A percentile compares a stretch with the other conserved stretches of the same genome.
phyloP scores from a whole-genome alignment of 1,140 invertebrate genomes.

The Penaeus chinensis region DNA sequence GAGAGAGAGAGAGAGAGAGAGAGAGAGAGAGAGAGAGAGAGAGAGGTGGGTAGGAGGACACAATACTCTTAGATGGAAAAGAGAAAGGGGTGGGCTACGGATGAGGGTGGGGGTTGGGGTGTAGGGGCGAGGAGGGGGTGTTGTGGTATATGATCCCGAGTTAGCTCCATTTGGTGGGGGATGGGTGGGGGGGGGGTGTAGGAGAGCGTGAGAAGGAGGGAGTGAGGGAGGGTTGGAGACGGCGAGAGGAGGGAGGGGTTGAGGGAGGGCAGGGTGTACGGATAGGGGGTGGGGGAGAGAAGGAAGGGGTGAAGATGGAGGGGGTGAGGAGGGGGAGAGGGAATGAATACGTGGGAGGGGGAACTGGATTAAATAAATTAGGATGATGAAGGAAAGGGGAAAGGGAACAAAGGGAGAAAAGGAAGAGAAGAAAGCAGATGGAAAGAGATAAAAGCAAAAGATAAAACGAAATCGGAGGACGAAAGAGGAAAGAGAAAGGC shows the following conservation, averaged over 20 bases:
- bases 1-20: conserved; percentile 18
- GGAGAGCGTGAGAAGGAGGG: not conserved
- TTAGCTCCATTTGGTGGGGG: not conserved
- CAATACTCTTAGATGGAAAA: too few species aligned
- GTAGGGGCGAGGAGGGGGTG: too few species aligned
- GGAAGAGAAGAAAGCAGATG: not conserved
- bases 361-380: too few species aligned
- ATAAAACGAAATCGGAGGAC: not conserved
- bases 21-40: not conserved
- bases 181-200: too few species aligned
- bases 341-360: not conserved
- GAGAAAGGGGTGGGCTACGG: too few species aligned
- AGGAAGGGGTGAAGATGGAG: not conserved
- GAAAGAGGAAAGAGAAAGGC: not conserved
- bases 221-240: not conserved
- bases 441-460: not conserved
- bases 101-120: too few species aligned
- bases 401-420: not conserved
- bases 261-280: not conserved
- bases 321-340: not conserved
- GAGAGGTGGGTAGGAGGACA: not conserved
- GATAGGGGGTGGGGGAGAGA: not conserved
- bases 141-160: too few species aligned
- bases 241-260: not conserved
- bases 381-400: not conserved